Evolutionary conservation across 2,113 vertebrate genomes (phyloP), one percentile per base, ranked within the genome.

Genomic region (Oreocharis arfaki): DNA sequence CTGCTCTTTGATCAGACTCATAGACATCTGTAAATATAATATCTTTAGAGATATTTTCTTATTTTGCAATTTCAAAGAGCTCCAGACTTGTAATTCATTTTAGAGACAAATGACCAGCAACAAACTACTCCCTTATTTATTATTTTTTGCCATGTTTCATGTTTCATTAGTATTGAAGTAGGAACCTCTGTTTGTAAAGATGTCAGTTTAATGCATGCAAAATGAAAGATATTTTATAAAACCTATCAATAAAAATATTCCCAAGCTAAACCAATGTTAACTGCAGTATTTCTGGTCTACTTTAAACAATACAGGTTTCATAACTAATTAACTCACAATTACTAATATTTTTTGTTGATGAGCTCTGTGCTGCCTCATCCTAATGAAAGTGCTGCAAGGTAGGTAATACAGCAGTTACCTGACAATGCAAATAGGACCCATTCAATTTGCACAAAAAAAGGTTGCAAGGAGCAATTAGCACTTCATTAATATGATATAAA

Each of bases 401-500:
- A 95, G 94, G 86, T 95, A 95, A 77, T 82, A 86, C 57, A 76
- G 91, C 53, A 23, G 49, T 93, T 85, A 87, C 74, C 69, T 70
- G 87, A 94, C 94, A 89, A 82, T 90, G 90, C 90, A 92, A 96
- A 95, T 63, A 95, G 85, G 79, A 86, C 67, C 69, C 67, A 87
- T 96, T 95, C 95, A 83, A 95, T 97, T 93, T 97, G 91, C 95
- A 90, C 95, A 93, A 84, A 95, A 96, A 96, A 97, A 97, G 94
- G 84, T 90, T 96, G 92, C 76, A 80, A 96, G 92, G 89, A 96
- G 96, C 97, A 98, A 98, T 98, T 98, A 98, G 83, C 90, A 92
- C 94, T 93, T 96, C 96, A 96, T 98, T 97, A 97, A 97, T 97
- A 97, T 91, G 91, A 96, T 92, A 97, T 94, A 96, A 97, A 97